These are phyloP conservation scores for Eupithecia pulchellata DNA, from an alignment of 2,888 invertebrate genomes.

Conservation along the genomic window DNA sequence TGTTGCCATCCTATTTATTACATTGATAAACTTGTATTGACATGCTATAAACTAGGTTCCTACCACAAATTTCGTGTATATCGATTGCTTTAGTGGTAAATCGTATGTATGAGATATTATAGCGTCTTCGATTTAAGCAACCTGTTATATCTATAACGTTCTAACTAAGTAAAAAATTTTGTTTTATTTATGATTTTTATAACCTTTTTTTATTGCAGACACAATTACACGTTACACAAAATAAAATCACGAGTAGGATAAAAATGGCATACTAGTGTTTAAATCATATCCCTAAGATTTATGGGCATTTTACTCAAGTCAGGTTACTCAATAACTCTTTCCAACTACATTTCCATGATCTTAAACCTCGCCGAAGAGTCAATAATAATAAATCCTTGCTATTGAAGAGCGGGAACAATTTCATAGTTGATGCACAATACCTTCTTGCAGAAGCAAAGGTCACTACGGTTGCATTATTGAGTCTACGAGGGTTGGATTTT, in stretches of 20 bases:
- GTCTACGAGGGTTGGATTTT: not conserved
- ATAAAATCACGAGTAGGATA: not conserved
- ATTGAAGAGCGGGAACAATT: conserved; percentile 63
- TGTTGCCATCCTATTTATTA: too few species aligned
- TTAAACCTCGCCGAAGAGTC: conserved; percentile 35
- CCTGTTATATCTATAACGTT: too few species aligned
- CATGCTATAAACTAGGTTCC: too few species aligned
- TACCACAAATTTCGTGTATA: too few species aligned
- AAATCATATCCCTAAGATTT: not conserved
- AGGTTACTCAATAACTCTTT: conserved; percentile 32
- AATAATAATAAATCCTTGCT: conserved; percentile 42
- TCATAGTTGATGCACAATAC: conserved; percentile 57
- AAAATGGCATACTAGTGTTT: not conserved
- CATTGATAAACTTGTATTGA: too few species aligned
- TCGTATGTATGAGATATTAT: too few species aligned
- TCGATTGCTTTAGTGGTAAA: too few species aligned
- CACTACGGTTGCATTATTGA: not conserved
- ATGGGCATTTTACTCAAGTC: conserved; percentile 1
- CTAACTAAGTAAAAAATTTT: too few species aligned
- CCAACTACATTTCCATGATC: conserved; percentile 38
- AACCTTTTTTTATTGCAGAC: not conserved
- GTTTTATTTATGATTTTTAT: too few species aligned
- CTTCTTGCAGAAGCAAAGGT: conserved; percentile 18
- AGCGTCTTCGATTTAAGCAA: too few species aligned
- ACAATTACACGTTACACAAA: too few species aligned